Percentiles rank a stretch among this genome's conserved stretches.
phyloP scores from a whole-genome alignment of 2,888 invertebrate species.

The Hypercompe scribonia region DNA sequence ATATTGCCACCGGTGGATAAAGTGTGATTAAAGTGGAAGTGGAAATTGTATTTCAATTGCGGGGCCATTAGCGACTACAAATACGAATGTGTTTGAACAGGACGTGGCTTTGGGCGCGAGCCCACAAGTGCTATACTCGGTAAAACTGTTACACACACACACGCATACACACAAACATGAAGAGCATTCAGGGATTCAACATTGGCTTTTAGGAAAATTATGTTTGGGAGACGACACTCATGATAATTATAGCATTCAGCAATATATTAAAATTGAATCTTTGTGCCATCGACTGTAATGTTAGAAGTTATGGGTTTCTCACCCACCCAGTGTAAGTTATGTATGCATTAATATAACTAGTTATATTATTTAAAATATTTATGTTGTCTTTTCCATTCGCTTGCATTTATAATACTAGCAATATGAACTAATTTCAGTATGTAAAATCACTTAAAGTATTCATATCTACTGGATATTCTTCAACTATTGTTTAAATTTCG shows the following conservation, averaged over 20 bases:
- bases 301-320: neutral
- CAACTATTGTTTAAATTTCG: too few relatives aligned
- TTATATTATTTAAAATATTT: too few relatives aligned
- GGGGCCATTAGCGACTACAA: conserved; percentile 48
- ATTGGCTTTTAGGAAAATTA: neutral
- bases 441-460: too few relatives aligned
- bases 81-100: conserved; percentile 41
- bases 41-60: conserved; percentile 53
- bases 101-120: conserved; percentile 38
- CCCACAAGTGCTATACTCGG: conserved; percentile 2
- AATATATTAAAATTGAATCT: neutral
- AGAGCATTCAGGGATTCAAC: neutral
- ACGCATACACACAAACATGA: conserved; percentile 9
- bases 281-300: neutral
- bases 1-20: conserved; percentile 14
- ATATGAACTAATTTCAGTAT: too few relatives aligned
- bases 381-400: too few relatives aligned
- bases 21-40: conserved; percentile 40
- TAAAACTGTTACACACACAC: conserved; percentile 12
- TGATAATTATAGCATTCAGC: neutral
- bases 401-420: too few relatives aligned
- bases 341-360: neutral
- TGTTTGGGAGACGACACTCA: neutral
- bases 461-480: too few relatives aligned
- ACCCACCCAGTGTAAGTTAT: neutral